Conservation (phyloP, 2,113 vertebrate species). For the Chroicocephalus ridibundus region DNA sequence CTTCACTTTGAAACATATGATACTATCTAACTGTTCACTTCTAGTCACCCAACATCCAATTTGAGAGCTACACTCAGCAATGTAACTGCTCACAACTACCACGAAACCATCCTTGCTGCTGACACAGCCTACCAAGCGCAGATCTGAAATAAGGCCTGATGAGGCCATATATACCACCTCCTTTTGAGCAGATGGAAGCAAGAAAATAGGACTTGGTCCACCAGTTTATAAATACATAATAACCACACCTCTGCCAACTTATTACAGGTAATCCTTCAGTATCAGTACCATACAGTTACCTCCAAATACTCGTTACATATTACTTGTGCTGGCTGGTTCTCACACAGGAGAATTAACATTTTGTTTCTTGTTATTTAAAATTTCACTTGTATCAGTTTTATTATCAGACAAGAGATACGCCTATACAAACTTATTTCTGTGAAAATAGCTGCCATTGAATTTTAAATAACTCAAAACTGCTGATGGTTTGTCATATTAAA, state of each 20-base stretch:
- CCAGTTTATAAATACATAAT: not conserved
- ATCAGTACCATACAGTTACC: not conserved
- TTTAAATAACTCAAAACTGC: constrained; percentile 11
- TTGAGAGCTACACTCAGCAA: not conserved
- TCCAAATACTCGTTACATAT: not conserved
- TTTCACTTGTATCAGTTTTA: not conserved
- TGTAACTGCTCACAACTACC: not conserved
- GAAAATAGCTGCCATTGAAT: not conserved
- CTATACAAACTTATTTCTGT: not conserved
- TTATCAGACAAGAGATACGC: not conserved
- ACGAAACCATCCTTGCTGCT: not conserved
- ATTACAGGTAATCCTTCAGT: not conserved
- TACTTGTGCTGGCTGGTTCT: not conserved
- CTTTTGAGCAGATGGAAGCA: not conserved
- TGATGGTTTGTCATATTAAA: not conserved
- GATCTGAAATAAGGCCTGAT: not conserved
- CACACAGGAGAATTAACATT: not conserved
- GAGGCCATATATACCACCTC: not conserved
- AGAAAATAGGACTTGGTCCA: not conserved
- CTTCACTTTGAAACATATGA: not conserved
- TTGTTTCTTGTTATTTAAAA: not conserved
- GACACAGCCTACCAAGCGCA: not conserved
- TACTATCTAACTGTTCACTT: not conserved
- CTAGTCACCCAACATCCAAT: not conserved
- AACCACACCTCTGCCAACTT: not conserved